Evolutionary conservation across 2,797 vertebrate species (phyloP), one percentile per base, ranked within the genome.

Genomic region (Diglossa cyanea): DNA sequence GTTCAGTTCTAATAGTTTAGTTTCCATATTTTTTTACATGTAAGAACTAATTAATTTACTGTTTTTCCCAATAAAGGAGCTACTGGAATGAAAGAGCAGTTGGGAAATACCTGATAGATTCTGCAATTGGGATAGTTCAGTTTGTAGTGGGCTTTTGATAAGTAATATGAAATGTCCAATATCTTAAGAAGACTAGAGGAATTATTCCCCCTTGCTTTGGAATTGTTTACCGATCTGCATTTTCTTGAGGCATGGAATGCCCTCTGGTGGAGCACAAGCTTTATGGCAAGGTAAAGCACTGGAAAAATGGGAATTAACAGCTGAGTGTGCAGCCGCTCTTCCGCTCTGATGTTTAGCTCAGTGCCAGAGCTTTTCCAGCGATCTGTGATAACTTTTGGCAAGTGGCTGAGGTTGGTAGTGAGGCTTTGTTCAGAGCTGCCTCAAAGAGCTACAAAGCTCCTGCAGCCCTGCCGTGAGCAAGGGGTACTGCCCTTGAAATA

Each of bases 261-360:
- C 95, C 94, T 95, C 95, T 97, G 58, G 85, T 94, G 96, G 93
- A 40, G 6, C 25, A 6, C 3, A 1, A 9, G 15, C 50, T 63
- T 58, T 63, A 93, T 63, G 63, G n/a, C 87, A 86, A 51, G n/a
- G 42, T 62, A 44, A 62, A 76, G 35, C 18, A 4, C 35, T 39
- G 53, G n/a, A 7, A 68, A 84, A 83, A 55, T 11, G 24, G 31
- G 31, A 76, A 88, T 65, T 31, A n/a, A 1, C 11, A 28, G 17
- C 15, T 17, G n/a, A 17, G 15, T 33, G 25, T 5, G n/a, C 35
- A 21, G 63, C 50, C 9, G 54, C 39, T 44, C 57, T 54, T 65
- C 37, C 1, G 1, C 19, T 51, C 14, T 12, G 58, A 55, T 40
- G 62, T 70, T 42, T 11, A 77, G 37, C 30, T 61, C 55, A 9